These are phyloP conservation scores for Amblyteles armatorius DNA, from an alignment of 2,888 invertebrate genomes.

Conservation along the genomic window DNA sequence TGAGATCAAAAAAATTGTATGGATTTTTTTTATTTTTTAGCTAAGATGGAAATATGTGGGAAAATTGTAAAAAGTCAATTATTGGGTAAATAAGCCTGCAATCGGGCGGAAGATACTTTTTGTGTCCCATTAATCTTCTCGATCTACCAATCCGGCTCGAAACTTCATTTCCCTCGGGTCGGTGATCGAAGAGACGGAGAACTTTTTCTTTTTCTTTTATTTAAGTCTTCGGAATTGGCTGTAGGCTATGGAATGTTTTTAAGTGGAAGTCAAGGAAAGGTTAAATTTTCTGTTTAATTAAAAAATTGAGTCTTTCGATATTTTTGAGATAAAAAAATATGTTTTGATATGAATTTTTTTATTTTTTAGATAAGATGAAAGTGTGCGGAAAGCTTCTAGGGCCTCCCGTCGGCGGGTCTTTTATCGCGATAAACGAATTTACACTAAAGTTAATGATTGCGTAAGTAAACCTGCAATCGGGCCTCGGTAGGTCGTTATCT, in stretches of 20 bases:
- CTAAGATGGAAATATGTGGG: not conserved
- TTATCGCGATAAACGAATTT: constrained; percentile 48
- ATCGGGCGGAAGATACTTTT: not conserved
- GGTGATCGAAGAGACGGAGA: not conserved
- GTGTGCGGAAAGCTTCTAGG: not conserved
- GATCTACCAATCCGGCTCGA: not conserved
- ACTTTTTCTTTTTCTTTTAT: not conserved
- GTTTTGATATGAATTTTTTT: too few species aligned
- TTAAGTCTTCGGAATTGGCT: too few species aligned
- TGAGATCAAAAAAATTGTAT: too few species aligned
- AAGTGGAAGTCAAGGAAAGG: too few species aligned
- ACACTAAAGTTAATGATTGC: constrained; percentile 49
- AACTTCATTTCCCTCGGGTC: constrained; percentile 4
- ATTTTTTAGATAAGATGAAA: not conserved
- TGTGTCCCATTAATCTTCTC: constrained; percentile 17
- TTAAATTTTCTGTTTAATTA: not conserved
- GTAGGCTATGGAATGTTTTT: too few species aligned
- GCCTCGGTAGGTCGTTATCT: constrained; percentile 25
- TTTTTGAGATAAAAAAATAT: too few species aligned
- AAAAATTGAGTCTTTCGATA: not conserved
- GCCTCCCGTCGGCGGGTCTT: constrained; percentile 7
- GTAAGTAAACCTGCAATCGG: constrained; percentile 43
- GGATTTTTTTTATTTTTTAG: too few species aligned
- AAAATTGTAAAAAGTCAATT: not conserved
- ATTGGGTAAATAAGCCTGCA: too few species aligned